Conservation (phyloP, 1,140 invertebrate genomes). For the Drosophila sulfurigaster region DNA sequence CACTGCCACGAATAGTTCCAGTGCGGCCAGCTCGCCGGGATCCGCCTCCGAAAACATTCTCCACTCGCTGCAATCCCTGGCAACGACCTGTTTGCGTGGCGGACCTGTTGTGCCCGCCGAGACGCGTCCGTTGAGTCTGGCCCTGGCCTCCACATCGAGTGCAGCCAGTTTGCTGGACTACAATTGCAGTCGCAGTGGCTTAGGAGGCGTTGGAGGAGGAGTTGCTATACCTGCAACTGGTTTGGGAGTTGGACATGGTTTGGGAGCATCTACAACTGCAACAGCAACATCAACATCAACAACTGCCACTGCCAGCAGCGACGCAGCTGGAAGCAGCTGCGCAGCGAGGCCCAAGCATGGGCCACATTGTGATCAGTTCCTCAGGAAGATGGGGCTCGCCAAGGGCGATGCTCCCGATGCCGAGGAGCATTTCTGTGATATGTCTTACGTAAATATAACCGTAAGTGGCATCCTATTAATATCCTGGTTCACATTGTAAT, state of each 20-base stretch:
- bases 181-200: constrained; percentile 29
- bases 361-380: constrained; percentile 85
- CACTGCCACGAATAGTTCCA: constrained; percentile 49
- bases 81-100: constrained; percentile 78
- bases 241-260: constrained; percentile 13
- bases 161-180: constrained; percentile 32
- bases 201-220: not conserved
- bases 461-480: constrained; percentile 55
- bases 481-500: no score
- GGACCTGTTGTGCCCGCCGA: constrained; percentile 50
- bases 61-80: constrained; percentile 78
- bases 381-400: constrained; percentile 83
- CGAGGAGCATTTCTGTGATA: constrained; percentile 85
- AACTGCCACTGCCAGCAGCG: constrained; percentile 47
- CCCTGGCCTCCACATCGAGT: constrained; percentile 6
- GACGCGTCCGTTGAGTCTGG: constrained; percentile 11
- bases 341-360: constrained; percentile 73
- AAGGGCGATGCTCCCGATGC: constrained; percentile 75
- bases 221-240: not conserved
- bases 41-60: constrained; percentile 74
- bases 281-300: constrained; percentile 56
- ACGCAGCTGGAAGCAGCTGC: constrained; percentile 29
- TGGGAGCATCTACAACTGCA: not conserved
- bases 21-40: constrained; percentile 66
- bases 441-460: constrained; percentile 84